A percentile compares a stretch with the other conserved stretches of the same genome.
These are phyloP conservation scores for Sapajus apella DNA, from an alignment of 2,113 vertebrate species.

Conservation along the genomic window DNA sequence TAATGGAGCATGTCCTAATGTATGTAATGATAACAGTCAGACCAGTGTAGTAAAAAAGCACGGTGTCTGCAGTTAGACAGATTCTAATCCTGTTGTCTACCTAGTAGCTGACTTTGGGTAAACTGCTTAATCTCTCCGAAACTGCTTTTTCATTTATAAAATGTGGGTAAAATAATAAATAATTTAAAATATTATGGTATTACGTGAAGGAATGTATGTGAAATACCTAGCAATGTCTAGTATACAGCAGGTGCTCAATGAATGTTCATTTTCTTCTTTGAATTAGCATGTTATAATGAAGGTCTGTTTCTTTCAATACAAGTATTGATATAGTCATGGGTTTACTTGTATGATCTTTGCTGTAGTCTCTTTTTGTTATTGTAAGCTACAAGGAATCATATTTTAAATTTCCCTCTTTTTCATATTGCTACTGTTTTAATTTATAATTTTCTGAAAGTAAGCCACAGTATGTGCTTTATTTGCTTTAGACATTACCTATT, in stretches of 20 bases:
- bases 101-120: neutral
- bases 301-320: neutral
- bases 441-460: neutral
- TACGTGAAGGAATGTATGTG: neutral
- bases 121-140: constrained; percentile 20
- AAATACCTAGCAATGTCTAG: neutral
- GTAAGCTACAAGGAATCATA: neutral
- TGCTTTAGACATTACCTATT: neutral
- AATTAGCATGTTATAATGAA: neutral
- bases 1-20: neutral
- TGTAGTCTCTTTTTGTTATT: neutral
- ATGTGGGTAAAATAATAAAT: neutral
- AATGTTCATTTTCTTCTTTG: neutral
- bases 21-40: neutral
- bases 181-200: neutral
- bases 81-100: neutral
- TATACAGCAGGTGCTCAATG: neutral
- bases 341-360: neutral
- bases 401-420: constrained; percentile 6
- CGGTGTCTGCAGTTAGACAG: neutral
- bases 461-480: neutral
- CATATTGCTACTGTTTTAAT: neutral
- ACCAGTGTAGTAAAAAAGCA: neutral
- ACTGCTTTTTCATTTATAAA: neutral
- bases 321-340: neutral